A percentile compares a stretch with the other conserved stretches of the same genome.
These are phyloP conservation scores for Eidolon dupreanum DNA, from an alignment of 2,797 vertebrate species.

Conservation along the genomic window DNA sequence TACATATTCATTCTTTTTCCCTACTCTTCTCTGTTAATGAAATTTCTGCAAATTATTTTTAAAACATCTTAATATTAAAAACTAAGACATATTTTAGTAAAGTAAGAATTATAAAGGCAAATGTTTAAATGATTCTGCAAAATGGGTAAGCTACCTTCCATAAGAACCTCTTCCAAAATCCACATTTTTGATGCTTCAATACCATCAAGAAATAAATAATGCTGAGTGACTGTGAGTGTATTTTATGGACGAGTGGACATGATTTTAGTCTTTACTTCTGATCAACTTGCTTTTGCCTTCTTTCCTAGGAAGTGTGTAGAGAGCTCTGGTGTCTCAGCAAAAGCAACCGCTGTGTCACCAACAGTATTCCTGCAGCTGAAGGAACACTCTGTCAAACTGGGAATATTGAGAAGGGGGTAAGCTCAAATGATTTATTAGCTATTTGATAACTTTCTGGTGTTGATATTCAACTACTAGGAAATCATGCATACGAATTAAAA, in stretches of 20 bases:
- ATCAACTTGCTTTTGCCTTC: constrained; percentile 98
- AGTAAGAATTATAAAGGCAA: constrained; percentile 42
- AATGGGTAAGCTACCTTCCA: not conserved
- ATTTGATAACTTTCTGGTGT: constrained; percentile 37
- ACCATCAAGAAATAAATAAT: constrained; percentile 22
- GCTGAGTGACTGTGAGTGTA: fast-evolving
- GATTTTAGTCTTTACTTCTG: constrained; percentile 88
- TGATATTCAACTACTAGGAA: constrained; percentile 1
- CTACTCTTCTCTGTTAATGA: not conserved
- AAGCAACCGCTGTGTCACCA: constrained; percentile 99
- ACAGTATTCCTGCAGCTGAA: constrained; percentile 98
- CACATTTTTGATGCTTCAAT: not conserved
- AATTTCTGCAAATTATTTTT: not conserved
- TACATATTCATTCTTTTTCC: not conserved
- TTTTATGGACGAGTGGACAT: constrained; percentile 31
- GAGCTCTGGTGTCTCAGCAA: constrained; percentile 99
- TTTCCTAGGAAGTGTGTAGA: constrained; percentile 99
- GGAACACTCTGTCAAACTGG: constrained; percentile 97
- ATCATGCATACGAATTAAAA: constrained; percentile 36
- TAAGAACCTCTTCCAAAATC: not conserved
- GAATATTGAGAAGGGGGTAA: constrained; percentile 98
- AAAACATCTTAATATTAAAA: constrained; percentile 33
- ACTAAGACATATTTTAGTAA: constrained; percentile 4
- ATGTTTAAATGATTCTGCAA: constrained; percentile 18
- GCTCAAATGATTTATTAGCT: constrained; percentile 76